Conservation (phyloP, 2,797 vertebrate species). For the Pangasius krempfi region DNA sequence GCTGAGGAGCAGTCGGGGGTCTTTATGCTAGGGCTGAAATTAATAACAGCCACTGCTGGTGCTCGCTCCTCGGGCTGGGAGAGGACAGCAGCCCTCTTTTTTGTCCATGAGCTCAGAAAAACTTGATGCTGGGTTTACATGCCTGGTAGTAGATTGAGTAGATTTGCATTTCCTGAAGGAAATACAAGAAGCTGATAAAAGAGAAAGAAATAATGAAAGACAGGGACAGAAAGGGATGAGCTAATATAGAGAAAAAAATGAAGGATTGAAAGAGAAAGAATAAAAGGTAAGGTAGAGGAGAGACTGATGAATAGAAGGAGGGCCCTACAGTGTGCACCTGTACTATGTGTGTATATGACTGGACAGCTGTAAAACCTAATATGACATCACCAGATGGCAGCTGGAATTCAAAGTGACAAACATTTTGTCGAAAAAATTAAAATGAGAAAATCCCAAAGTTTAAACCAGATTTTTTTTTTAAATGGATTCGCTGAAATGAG, state of each 20-base stretch:
- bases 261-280: background rate
- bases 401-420: background rate
- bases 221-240: background rate
- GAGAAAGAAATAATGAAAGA: background rate
- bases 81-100: constrained; percentile 13
- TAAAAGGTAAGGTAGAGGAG: background rate
- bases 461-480: too few species aligned
- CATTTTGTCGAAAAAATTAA: background rate
- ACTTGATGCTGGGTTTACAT: constrained; percentile 68
- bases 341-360: background rate
- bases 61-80: constrained; percentile 43
- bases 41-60: constrained; percentile 67
- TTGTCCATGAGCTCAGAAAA: constrained; percentile 55
- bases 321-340: background rate
- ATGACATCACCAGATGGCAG: background rate
- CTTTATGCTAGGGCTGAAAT: constrained; percentile 66
- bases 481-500: background rate
- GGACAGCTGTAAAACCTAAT: background rate
- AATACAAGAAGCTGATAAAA: background rate
- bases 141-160: constrained; percentile 43
- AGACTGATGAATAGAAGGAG: background rate
- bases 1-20: constrained; percentile 58
- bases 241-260: background rate
- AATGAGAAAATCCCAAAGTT: too few species aligned
- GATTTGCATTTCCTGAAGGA: background rate